Evolutionary conservation across 2,113 vertebrate species (phyloP).

Genomic region (Muntiacus reevesi): DNA sequence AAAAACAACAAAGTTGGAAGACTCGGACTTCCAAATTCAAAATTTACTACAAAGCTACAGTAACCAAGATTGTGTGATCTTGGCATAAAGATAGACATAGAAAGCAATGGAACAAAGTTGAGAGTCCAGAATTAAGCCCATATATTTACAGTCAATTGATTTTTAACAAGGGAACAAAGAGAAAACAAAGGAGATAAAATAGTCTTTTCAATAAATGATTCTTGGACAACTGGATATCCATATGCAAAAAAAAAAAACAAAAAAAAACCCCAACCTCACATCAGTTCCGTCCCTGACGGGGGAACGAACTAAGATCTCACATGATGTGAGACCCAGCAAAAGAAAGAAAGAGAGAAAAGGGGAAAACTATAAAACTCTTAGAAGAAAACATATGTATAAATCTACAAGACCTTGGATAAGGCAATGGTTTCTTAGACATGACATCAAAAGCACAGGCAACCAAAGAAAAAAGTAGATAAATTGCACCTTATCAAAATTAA

Average conservation of each 20-base stretch:
- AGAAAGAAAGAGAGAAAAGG: neutral
- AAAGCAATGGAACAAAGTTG: conserved; percentile 23
- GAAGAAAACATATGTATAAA: neutral
- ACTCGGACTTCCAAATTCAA: neutral
- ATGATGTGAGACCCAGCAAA: neutral
- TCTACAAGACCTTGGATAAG: neutral
- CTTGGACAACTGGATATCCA: neutral
- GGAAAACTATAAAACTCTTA: neutral
- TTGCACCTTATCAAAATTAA: neutral
- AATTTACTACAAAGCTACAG: conserved; percentile 14
- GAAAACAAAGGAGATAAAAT: neutral
- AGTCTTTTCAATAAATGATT: neutral
- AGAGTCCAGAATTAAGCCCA: conserved; percentile 22
- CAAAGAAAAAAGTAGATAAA: neutral
- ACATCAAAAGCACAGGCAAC: neutral
- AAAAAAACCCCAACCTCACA: neutral
- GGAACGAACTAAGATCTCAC: neutral
- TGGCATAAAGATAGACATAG: neutral
- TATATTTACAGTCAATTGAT: neutral
- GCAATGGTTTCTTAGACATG: neutral
- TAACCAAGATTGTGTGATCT: neutral
- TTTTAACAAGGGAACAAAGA: conserved; percentile 10
- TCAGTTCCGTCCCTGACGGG: neutral
- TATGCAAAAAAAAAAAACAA: neutral
- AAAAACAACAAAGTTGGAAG: neutral